Base-by-base conservation (phyloP, 2,113 vertebrate species). In the Eclectus roratus region DNA sequence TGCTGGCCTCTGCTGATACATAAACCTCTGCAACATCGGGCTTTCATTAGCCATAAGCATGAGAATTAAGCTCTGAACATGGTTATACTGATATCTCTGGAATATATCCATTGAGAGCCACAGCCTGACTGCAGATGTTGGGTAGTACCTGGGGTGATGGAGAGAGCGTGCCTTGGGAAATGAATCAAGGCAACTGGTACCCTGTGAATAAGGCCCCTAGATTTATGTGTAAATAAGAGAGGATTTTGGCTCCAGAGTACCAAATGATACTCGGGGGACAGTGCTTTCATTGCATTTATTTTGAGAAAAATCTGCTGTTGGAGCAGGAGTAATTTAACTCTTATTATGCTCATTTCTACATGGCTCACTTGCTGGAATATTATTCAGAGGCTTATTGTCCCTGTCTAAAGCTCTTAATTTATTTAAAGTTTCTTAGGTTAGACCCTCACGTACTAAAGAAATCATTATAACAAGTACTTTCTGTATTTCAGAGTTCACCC, bases 141-240 rank as follows among this genome's bases (percentile, higher is more conserved):
- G 29, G 4, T 77, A 95, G 47, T 90, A 96, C 90, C 93, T 95
- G 37, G 43, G 21, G 29, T 83, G 85, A 56, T 83, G 60, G 55
- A 85, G 68, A 39, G 55, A 88, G 9, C 15, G 3, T 23, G 63
- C 31, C n/a, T 79, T 79, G 72, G 60, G 69, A 94, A 95, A 71
- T 29, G 47, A 92, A 69, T 66, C 29, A 60, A 93, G 49, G 74
- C 58, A 93, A 90, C 39, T 88, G 52, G 85, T 95, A 68, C 64
- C 71, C 31, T 80, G 55, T 69, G 78, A 95, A 74, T 70, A 84
- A 86, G 80, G 39, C 69, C 68, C 10, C 44, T 71, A 71, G 88
- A 95, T 94, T 96, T 91, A 92, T 94, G 93, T 56, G 56, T 95
- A 93, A 78, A 81, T 93, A 93, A 41, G 72, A 91, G 64, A 64